A percentile compares a stretch with the other conserved stretches of the same genome.
Conservation (phyloP, 2,797 vertebrate genomes). For the Xyrichtys novacula region DNA sequence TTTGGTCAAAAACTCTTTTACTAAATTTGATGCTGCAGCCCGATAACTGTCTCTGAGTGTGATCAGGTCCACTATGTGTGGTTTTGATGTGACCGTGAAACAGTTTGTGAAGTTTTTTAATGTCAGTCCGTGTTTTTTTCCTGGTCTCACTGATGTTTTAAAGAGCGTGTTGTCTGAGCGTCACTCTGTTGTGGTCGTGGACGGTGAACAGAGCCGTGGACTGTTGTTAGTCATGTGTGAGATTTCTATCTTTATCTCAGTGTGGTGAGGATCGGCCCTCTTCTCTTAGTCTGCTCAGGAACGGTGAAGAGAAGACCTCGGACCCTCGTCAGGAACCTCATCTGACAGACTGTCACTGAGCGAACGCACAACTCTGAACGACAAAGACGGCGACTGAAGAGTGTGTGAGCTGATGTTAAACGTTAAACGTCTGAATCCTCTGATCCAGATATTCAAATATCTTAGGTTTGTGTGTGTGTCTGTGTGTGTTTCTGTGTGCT, state of each 20-base stretch:
- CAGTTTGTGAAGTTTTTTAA: too few species aligned
- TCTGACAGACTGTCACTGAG: neutral
- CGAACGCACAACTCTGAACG: neutral
- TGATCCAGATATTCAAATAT: conserved; percentile 3
- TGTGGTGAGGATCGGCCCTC: neutral
- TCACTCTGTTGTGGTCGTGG: conserved; percentile 5
- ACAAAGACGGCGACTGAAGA: too few species aligned
- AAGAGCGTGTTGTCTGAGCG: neutral
- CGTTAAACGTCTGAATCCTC: too few species aligned
- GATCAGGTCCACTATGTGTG: too few species aligned
- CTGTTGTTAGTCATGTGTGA: neutral
- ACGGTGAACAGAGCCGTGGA: conserved; percentile 1
- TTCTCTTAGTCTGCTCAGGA: neutral
- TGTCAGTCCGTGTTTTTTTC: too few species aligned
- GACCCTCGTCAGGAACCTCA: neutral
- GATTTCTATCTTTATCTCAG: conserved; percentile 29
- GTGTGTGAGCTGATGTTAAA: too few species aligned
- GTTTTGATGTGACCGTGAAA: too few species aligned
- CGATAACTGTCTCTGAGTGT: too few species aligned
- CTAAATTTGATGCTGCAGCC: too few species aligned
- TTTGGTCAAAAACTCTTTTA: too few species aligned
- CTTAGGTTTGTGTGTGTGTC: conserved; percentile 1
- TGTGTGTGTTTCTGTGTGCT: conserved; percentile 19
- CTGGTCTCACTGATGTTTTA: too few species aligned
- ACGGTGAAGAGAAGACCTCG: neutral